phyloP scores from a whole-genome alignment of 2,113 vertebrate genomes.

The Philantomba maxwellii region DNA sequence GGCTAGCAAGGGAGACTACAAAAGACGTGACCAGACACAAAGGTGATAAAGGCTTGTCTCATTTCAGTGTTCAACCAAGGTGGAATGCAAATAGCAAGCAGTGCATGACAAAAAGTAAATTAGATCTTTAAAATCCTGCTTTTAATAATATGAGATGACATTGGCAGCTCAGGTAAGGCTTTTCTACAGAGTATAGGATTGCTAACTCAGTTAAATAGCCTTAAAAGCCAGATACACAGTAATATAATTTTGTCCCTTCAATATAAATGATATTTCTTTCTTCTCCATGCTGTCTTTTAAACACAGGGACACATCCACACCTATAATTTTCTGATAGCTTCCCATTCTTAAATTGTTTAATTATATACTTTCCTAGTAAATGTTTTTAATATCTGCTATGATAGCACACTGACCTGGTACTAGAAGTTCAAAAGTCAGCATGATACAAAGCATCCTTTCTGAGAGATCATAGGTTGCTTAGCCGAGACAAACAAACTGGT shows the following conservation, averaged over 20 bases:
- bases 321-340: background rate
- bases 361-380: background rate
- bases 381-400: background rate
- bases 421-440: background rate
- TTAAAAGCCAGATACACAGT: slow-evolving; percentile 40
- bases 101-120: slow-evolving; percentile 63
- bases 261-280: background rate
- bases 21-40: slow-evolving; percentile 62
- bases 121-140: slow-evolving; percentile 54
- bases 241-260: background rate
- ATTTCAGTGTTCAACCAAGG: slow-evolving; percentile 48
- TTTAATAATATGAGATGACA: slow-evolving; percentile 55
- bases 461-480: background rate
- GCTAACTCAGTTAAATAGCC: slow-evolving; percentile 47
- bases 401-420: background rate
- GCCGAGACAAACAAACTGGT: background rate
- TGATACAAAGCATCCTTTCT: background rate
- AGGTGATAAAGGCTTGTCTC: slow-evolving; percentile 63
- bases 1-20: background rate
- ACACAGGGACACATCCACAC: background rate
- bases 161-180: slow-evolving; percentile 1
- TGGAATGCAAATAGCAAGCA: slow-evolving; percentile 58
- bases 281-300: background rate
- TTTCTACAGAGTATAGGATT: slow-evolving; percentile 38
- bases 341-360: background rate